phyloP scores from a whole-genome alignment of 2,113 vertebrate species.

The Sapajus apella region DNA sequence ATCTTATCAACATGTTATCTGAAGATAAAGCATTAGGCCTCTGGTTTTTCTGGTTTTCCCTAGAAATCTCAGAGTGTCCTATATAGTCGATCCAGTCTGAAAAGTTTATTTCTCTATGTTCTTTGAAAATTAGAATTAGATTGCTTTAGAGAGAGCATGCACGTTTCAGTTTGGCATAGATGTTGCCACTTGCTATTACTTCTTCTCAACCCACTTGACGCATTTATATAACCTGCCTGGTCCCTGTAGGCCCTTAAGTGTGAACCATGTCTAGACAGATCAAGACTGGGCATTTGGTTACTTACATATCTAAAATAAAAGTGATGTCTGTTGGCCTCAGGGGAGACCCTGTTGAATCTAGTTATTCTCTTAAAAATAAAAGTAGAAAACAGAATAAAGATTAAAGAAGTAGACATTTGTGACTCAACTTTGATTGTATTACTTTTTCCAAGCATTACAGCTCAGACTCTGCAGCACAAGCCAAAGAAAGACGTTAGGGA shows the following conservation, averaged over 20 bases:
- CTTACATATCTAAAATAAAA: slow-evolving; percentile 52
- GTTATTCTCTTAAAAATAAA: slow-evolving; percentile 54
- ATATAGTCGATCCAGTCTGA: background rate
- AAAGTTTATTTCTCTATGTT: background rate
- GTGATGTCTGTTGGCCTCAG: slow-evolving; percentile 39
- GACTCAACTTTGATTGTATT: background rate
- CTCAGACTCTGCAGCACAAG: background rate
- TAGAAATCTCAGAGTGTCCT: background rate
- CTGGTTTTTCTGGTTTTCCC: background rate
- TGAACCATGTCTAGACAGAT: slow-evolving; percentile 54
- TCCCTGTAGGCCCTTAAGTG: slow-evolving; percentile 6
- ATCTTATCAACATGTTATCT: background rate
- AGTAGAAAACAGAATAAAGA: slow-evolving; percentile 50
- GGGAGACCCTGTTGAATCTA: slow-evolving; percentile 39
- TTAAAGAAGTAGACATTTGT: slow-evolving; percentile 37
- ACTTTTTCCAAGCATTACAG: background rate
- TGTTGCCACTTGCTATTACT: background rate
- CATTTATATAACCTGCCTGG: background rate
- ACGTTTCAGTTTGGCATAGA: background rate
- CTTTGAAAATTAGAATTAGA: background rate
- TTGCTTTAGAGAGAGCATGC: background rate
- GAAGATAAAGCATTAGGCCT: background rate
- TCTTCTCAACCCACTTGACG: background rate
- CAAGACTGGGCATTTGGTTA: background rate
- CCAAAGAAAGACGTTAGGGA: background rate